phyloP scores from a whole-genome alignment of 2,113 vertebrate species.

The Vimba vimba region DNA sequence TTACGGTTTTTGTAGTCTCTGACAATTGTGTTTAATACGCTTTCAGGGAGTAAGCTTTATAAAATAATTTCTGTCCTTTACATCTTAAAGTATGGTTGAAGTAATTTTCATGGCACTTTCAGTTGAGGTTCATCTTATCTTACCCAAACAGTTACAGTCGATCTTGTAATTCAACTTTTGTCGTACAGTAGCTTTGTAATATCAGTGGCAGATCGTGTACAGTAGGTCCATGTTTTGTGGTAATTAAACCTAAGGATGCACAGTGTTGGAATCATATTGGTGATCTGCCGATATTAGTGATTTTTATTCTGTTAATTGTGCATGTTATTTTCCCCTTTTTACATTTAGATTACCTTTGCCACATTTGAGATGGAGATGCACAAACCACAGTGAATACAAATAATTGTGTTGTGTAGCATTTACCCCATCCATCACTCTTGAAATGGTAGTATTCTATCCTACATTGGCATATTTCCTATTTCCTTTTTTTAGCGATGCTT shows the following conservation, averaged over 20 bases:
- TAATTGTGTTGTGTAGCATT: conserved; percentile 15
- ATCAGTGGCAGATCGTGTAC: not conserved
- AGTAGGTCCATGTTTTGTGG: not conserved
- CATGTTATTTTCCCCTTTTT: too few species aligned
- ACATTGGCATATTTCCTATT: too few species aligned
- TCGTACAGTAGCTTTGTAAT: not conserved
- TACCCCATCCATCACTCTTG: not conserved
- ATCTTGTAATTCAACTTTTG: not conserved
- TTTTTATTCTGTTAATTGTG: not conserved
- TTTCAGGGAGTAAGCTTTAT: not conserved
- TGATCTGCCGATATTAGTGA: too few species aligned
- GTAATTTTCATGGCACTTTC: not conserved
- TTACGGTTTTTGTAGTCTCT: not conserved
- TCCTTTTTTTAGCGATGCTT: too few species aligned
- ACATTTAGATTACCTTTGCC: not conserved
- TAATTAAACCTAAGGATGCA: not conserved
- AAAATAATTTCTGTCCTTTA: not conserved
- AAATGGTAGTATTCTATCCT: not conserved
- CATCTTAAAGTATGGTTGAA: not conserved
- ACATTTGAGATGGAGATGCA: conserved; percentile 24
- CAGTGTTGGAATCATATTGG: not conserved
- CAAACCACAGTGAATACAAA: conserved; percentile 40
- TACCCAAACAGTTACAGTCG: not conserved
- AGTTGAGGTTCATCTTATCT: not conserved
- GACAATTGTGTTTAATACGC: not conserved